phyloP scores from a whole-genome alignment of 2,113 vertebrate genomes.

The Microcebus ravelobensis region DNA sequence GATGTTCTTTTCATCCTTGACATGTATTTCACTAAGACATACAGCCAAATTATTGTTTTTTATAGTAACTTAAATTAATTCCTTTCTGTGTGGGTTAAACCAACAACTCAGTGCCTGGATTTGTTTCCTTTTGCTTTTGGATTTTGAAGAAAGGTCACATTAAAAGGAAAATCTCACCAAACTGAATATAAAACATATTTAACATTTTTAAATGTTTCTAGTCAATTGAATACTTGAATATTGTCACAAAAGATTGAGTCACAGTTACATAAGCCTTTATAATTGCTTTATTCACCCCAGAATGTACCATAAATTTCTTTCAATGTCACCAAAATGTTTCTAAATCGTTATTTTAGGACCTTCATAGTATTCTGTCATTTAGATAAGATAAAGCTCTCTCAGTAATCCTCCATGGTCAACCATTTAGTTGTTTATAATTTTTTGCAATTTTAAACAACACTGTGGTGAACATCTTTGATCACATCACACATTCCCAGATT shows the following conservation, averaged over 20 bases:
- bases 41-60: neutral
- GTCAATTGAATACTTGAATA: neutral
- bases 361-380: neutral
- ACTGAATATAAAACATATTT: neutral
- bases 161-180: neutral
- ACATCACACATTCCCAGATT: neutral
- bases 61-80: no score
- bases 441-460: slow-evolving; percentile 30
- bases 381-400: neutral
- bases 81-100: neutral
- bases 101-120: neutral
- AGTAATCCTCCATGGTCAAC: neutral
- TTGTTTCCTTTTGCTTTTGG: neutral
- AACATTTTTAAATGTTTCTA: neutral
- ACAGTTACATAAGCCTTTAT: neutral
- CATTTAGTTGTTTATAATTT: neutral
- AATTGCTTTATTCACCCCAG: neutral
- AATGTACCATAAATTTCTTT: neutral
- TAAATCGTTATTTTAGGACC: neutral
- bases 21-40: neutral
- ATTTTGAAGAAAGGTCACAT: neutral
- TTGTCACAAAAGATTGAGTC: neutral
- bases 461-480: neutral
- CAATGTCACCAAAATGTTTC: neutral
- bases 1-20: neutral